Evolutionary conservation across 2,888 invertebrate genomes (phyloP).

Genomic region (Synanthedon vespiformis): DNA sequence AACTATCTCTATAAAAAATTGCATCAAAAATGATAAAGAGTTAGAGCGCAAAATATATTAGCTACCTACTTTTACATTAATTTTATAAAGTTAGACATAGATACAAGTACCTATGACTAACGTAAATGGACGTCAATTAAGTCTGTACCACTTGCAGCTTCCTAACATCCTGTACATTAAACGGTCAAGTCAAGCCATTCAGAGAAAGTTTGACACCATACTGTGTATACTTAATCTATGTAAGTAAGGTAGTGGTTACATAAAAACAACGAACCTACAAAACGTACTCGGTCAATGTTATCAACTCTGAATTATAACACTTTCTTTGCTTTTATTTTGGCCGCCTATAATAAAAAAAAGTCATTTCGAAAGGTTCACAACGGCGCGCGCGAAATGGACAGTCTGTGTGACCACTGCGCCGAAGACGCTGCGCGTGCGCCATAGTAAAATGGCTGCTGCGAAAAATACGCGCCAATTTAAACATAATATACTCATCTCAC

Average conservation of each 20-base stretch:
- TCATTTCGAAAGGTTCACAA: constrained; percentile 9
- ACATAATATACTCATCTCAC: constrained; percentile 22
- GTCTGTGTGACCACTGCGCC: constrained; percentile 18
- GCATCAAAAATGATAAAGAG: no score
- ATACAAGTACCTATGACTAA: neutral
- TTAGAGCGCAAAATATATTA: no score
- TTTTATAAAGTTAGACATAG: no score
- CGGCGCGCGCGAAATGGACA: constrained; percentile 11
- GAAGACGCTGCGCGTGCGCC: constrained; percentile 39
- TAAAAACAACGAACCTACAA: neutral
- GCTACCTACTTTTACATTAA: no score
- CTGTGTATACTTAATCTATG: neutral
- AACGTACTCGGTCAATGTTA: constrained; percentile 3
- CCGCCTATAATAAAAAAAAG: constrained; percentile 10
- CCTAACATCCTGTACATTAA: constrained; percentile 10
- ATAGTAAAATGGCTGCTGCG: constrained; percentile 31
- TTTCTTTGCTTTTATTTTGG: constrained; percentile 16
- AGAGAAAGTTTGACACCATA: neutral
- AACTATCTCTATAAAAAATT: no score
- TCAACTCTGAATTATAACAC: neutral
- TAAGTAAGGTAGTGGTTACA: neutral
- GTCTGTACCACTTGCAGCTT: neutral
- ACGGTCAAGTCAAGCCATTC: neutral
- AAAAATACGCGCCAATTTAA: constrained; percentile 38
- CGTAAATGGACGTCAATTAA: neutral